Evolutionary conservation across 64 coral and sea anemone genomes (phyloP).

Genomic region (Trachythela sp.): DNA sequence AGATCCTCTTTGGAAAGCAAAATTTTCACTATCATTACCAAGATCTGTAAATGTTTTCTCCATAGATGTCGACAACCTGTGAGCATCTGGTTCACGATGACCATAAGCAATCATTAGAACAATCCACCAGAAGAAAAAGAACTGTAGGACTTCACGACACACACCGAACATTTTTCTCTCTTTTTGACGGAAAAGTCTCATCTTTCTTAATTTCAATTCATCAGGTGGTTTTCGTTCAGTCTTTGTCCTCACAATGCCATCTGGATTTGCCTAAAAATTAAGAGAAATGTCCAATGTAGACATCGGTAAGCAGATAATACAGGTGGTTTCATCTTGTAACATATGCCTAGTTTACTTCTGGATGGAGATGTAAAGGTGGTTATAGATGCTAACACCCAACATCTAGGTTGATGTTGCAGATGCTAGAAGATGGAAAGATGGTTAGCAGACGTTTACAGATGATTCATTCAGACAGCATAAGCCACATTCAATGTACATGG

Average conservation of each 20-base stretch:
- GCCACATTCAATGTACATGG: too few species aligned
- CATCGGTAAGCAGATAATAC: too few species aligned
- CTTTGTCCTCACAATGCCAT: background rate
- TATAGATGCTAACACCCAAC: too few species aligned
- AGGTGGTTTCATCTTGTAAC: too few species aligned
- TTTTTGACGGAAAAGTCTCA: constrained; percentile 62
- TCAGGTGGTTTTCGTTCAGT: background rate
- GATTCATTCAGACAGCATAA: too few species aligned
- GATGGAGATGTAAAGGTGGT: too few species aligned
- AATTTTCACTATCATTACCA: background rate
- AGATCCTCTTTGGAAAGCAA: background rate
- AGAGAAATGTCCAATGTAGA: background rate
- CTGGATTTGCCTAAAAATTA: background rate
- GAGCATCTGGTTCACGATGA: constrained; percentile 86
- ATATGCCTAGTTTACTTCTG: too few species aligned
- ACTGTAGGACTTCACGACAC: constrained; percentile 72
- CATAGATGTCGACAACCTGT: constrained; percentile 6
- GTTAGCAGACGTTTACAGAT: too few species aligned
- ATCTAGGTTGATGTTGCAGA: too few species aligned
- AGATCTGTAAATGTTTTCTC: background rate
- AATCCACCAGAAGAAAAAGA: constrained; percentile 83
- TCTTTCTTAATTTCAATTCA: constrained; percentile 26
- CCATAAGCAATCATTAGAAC: constrained; percentile 79
- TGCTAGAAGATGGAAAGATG: too few species aligned
- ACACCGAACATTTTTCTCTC: constrained; percentile 85